Conservation (phyloP, 2,888 invertebrate species). For the Phoronis australis region DNA sequence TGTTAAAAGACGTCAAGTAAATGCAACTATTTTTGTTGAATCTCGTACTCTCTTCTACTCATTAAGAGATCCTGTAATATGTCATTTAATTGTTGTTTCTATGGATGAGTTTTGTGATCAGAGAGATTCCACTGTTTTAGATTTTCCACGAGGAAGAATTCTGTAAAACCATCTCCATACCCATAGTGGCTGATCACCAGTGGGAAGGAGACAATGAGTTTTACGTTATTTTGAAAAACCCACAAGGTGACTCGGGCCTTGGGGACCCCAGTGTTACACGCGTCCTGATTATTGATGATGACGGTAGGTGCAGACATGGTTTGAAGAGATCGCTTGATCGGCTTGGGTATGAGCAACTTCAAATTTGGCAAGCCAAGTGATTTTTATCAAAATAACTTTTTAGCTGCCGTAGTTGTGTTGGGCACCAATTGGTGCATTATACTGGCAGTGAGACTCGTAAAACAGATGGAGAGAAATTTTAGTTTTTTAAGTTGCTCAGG, state of each 20-base stretch:
- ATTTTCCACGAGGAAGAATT: constrained; percentile 41
- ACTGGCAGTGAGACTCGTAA: too few species aligned
- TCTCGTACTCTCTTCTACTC: not conserved
- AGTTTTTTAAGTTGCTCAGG: too few species aligned
- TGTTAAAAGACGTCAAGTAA: too few species aligned
- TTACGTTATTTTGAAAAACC: constrained; percentile 43
- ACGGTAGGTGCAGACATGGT: constrained; percentile 38
- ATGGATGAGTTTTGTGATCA: not conserved
- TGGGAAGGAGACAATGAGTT: constrained; percentile 44
- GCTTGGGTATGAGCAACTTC: too few species aligned
- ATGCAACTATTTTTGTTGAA: not conserved
- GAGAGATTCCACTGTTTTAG: constrained; percentile 22
- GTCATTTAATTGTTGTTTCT: too few species aligned
- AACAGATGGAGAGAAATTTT: too few species aligned
- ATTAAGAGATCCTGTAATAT: too few species aligned
- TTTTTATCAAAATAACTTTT: too few species aligned
- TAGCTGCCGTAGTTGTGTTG: too few species aligned
- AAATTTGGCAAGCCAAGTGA: too few species aligned
- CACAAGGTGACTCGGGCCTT: constrained; percentile 29
- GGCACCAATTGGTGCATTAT: too few species aligned
- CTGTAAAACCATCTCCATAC: constrained; percentile 35
- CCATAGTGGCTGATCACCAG: constrained; percentile 45
- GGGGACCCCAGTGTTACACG: constrained; percentile 46
- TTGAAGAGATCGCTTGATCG: too few species aligned
- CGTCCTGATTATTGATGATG: constrained; percentile 46